Evolutionary conservation across 2,888 invertebrate genomes (phyloP).

Genomic region (Polyommatus icarus): DNA sequence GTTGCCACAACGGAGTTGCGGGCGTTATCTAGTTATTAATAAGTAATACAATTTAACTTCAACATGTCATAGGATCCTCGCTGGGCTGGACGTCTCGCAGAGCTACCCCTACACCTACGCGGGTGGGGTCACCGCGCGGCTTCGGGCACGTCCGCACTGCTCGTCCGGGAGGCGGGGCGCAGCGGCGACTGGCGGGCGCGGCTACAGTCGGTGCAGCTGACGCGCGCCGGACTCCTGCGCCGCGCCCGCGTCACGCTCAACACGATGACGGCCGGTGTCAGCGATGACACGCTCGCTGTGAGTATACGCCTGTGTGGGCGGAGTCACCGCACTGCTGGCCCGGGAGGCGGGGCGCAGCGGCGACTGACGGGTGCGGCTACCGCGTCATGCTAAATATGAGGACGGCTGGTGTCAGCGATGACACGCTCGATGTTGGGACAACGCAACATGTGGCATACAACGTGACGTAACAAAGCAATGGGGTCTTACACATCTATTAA

Average conservation of each 20-base stretch:
- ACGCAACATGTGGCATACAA: no score
- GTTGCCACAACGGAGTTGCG: no score
- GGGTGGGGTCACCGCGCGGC: slow-evolving; percentile 38
- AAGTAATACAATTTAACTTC: not conserved
- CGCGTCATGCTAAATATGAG: slow-evolving; percentile 48
- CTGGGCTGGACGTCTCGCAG: slow-evolving; percentile 41
- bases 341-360: slow-evolving; percentile 49
- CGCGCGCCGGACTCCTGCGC: slow-evolving; percentile 55
- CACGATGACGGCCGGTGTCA: slow-evolving; percentile 36
- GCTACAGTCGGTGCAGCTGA: slow-evolving; percentile 59
- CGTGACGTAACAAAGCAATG: no score
- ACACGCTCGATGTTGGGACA: slow-evolving; percentile 31
- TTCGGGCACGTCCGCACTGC: slow-evolving; percentile 50
- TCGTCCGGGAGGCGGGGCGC: slow-evolving; percentile 49
- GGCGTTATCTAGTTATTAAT: not conserved
- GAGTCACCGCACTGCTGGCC: slow-evolving; percentile 48
- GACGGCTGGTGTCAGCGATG: slow-evolving; percentile 37
- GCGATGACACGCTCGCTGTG: slow-evolving; percentile 40
- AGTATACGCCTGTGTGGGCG: slow-evolving; percentile 42
- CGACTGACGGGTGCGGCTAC: slow-evolving; percentile 53
- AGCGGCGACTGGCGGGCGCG: slow-evolving; percentile 48
- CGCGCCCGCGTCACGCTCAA: slow-evolving; percentile 54
- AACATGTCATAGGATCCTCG: slow-evolving; percentile 34
- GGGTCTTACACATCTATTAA: no score
- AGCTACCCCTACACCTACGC: slow-evolving; percentile 45